A percentile compares a stretch with the other conserved stretches of the same genome.
Conservation (phyloP, 2,797 vertebrate species). For the Pseudomugil gertrudae region DNA sequence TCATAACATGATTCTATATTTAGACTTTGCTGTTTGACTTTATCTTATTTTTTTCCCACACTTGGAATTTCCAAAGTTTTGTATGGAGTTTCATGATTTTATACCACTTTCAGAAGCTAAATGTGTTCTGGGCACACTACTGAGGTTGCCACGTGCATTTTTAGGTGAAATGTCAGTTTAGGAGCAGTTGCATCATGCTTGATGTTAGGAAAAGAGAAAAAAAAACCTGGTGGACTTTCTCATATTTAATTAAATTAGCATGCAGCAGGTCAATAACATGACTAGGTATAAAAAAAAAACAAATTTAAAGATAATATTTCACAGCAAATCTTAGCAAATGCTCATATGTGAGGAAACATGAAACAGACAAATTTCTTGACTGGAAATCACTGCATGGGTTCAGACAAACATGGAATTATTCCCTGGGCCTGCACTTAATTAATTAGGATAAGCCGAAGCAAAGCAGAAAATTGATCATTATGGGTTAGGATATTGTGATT, state of each 20-base stretch:
- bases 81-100: not conserved
- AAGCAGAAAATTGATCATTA: not conserved
- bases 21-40: not conserved
- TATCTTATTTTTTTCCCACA: too few relatives aligned
- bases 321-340: too few relatives aligned
- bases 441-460: not conserved
- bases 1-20: not conserved
- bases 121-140: not conserved
- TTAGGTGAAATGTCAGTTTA: not conserved
- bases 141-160: not conserved
- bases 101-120: not conserved
- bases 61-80: not conserved
- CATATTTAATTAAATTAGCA: not conserved
- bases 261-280: not conserved
- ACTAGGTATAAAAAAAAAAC: not conserved
- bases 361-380: too few relatives aligned
- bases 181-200: not conserved
- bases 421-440: not conserved
- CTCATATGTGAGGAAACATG: too few relatives aligned
- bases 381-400: not conserved
- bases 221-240: not conserved
- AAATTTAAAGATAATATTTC: too few relatives aligned
- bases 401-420: not conserved
- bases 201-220: not conserved
- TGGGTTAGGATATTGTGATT: not conserved